Base-by-base conservation (phyloP, 1,140 invertebrate species). In the Lepidotrigona ventralis region DNA sequence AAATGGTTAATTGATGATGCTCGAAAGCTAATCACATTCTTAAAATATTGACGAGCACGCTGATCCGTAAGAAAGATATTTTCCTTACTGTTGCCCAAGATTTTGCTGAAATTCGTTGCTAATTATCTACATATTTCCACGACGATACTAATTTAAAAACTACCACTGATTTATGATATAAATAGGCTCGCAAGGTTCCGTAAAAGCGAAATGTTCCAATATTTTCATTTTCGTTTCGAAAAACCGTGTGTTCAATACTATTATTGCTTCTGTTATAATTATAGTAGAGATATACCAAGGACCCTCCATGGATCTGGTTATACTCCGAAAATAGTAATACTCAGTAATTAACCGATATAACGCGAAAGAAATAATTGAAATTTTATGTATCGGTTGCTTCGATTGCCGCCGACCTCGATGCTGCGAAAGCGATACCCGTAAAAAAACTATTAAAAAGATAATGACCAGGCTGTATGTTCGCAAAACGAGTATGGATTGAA, bases 141-240 rank as follows among this genome's bases (percentile, higher is more conserved):
- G 39, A 0, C 6, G 8, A 17, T 15, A 63, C n/a, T 51, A 26
- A 39, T 33, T 74, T n/a, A 39, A 60, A 66, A 73, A 64, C 11
- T 46, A 23, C 15, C 46, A 23, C 1, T 72, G 73, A 80, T 86
- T 84, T 76, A 78, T 64, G 87, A 87, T 87, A 81, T 82, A 69
- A 29, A 29, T 74, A 58, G 33, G 71, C 85, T 83, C 26, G 26
- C 70, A 76, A 74, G 70, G 60, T 79, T 87, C 46, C 64, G 4
- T 46, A 46, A 9, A 46, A 46, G 39, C 39, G 39, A 8, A 46
- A 46, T 46, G 6, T 46, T 46, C 0, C 39, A 46, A 46, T 46
- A 46, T 46, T 46, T 46, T 8, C 8, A 46, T 46, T 46, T 46
- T 8, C 39, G 39, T 46, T 46, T 8, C 39, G 39, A 46, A 46